A percentile compares a stretch with the other conserved stretches of the same genome.
Conservation (phyloP, 2,888 invertebrate species). For the Heliconius cydno region DNA sequence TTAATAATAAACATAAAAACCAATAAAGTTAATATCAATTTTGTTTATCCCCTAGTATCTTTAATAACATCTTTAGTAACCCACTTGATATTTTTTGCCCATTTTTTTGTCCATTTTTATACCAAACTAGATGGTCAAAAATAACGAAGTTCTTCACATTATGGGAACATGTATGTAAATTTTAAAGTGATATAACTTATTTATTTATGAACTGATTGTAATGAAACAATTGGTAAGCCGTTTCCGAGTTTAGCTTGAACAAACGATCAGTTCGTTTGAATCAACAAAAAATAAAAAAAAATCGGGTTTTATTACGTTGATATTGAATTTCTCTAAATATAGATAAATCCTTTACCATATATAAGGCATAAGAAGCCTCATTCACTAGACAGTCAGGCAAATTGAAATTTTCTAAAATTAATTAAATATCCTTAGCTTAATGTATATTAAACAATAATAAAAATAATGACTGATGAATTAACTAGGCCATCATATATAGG, state of each 20-base stretch:
- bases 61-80: background rate
- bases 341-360: no score
- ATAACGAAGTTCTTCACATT: background rate
- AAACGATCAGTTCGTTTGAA: no score
- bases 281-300: no score
- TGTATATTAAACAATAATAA: background rate
- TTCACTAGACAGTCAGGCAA: background rate
- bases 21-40: background rate
- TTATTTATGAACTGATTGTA: no score
- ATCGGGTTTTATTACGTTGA: no score
- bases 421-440: background rate
- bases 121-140: background rate
- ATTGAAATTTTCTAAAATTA: background rate
- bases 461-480: background rate
- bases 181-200: background rate
- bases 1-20: background rate
- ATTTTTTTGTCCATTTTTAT: background rate
- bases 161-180: background rate
- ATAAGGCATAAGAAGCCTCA: no score
- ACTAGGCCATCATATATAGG: background rate
- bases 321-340: no score
- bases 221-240: no score
- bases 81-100: background rate
- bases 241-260: no score
- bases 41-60: background rate